phyloP scores from a whole-genome alignment of 2,888 invertebrate species.

The Chaetoderma sp. region DNA sequence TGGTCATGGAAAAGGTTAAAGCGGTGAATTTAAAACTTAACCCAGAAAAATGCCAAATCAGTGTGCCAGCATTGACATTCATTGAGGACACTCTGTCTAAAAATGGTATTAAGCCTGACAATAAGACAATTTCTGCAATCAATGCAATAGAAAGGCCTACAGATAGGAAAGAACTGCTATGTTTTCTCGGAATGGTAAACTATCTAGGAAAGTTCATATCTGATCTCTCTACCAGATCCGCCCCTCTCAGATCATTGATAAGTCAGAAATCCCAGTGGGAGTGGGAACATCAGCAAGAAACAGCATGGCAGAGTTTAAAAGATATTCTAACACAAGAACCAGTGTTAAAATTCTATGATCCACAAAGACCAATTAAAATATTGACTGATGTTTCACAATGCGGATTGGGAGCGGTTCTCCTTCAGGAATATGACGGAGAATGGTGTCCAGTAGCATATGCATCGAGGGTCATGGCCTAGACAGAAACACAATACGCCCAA shows the following conservation, averaged over 20 bases:
- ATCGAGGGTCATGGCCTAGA: too few species aligned
- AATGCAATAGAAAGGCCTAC: neutral
- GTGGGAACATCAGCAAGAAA: too few species aligned
- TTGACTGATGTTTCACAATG: too few species aligned
- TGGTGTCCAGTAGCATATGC: too few species aligned
- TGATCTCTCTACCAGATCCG: slow-evolving; percentile 10
- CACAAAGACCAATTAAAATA: too few species aligned
- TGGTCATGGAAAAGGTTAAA: slow-evolving; percentile 2
- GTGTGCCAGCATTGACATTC: neutral
- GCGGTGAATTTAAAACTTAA: slow-evolving; percentile 14
- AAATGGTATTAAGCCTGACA: slow-evolving; percentile 41
- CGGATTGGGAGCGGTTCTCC: too few species aligned
- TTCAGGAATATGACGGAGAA: too few species aligned
- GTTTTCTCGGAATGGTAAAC: slow-evolving; percentile 22
- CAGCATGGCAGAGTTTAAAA: too few species aligned
- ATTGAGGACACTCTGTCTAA: slow-evolving; percentile 6
- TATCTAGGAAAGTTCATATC: slow-evolving; percentile 10
- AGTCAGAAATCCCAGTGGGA: too few species aligned
- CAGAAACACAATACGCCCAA: too few species aligned
- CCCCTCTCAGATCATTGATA: slow-evolving; percentile 12
- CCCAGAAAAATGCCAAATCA: slow-evolving; percentile 1
- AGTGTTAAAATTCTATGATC: too few species aligned
- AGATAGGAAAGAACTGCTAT: slow-evolving; percentile 13
- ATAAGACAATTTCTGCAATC: slow-evolving; percentile 34
- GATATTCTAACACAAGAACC: too few species aligned